These are phyloP conservation scores for Podarcis lilfordi DNA, from an alignment of 2,797 vertebrate genomes.

Conservation along the genomic window DNA sequence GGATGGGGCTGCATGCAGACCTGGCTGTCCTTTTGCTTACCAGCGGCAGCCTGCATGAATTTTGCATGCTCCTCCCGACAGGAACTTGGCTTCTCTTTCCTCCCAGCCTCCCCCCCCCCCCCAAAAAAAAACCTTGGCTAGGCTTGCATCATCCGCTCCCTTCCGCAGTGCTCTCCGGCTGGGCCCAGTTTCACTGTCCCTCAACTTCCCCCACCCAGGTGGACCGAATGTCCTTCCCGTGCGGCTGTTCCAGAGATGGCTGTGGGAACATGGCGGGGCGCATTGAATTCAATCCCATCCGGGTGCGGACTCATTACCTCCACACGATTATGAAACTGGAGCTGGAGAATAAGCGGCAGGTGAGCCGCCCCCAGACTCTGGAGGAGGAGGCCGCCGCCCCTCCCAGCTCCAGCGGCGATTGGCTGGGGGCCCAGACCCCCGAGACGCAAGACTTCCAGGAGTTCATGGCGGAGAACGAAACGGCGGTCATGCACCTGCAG, in stretches of 20 bases:
- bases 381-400: slow-evolving; percentile 57
- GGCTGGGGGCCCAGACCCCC: slow-evolving; percentile 75
- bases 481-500: slow-evolving; percentile 93
- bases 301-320: slow-evolving; percentile 95
- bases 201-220: slow-evolving; percentile 78
- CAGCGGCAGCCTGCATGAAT: not conserved
- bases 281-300: slow-evolving; percentile 96
- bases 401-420: slow-evolving; percentile 52
- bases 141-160: slow-evolving; percentile 2
- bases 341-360: slow-evolving; percentile 88
- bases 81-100: not conserved
- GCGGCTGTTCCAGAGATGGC: slow-evolving; percentile 94
- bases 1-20: not conserved
- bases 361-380: slow-evolving; percentile 54
- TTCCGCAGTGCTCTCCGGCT: not conserved
- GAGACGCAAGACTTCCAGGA: slow-evolving; percentile 84
- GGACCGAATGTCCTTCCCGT: slow-evolving; percentile 96
- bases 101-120: too few species aligned
- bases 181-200: slow-evolving; percentile 30
- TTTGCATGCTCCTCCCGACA: not conserved
- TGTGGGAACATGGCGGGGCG: slow-evolving; percentile 91
- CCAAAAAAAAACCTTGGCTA: not conserved
- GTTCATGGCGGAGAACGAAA: slow-evolving; percentile 84
- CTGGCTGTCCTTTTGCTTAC: not conserved
- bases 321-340: slow-evolving; percentile 98